These are phyloP conservation scores for Drosophila navojoa DNA, from an alignment of 1,140 invertebrate genomes.

Conservation along the genomic window DNA sequence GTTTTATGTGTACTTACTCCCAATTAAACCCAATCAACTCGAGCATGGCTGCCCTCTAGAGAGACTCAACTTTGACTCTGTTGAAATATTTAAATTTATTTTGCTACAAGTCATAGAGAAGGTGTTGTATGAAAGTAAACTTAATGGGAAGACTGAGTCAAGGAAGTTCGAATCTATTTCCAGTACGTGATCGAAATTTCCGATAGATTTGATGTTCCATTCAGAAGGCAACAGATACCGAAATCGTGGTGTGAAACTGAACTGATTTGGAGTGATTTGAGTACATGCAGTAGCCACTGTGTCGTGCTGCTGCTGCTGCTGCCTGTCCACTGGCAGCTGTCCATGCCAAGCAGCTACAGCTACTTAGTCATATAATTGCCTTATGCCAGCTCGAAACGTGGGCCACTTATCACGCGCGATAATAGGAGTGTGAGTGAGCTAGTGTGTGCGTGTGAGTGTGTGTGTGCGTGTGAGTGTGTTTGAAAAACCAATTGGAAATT, in stretches of 20 bases:
- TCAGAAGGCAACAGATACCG: neutral
- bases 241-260: slow-evolving; percentile 15
- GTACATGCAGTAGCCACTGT: slow-evolving; percentile 26
- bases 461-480: slow-evolving; percentile 31
- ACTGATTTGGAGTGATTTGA: slow-evolving; percentile 8
- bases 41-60: slow-evolving; percentile 15
- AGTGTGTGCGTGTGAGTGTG: slow-evolving; percentile 14
- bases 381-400: slow-evolving; percentile 16
- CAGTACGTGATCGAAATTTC: neutral
- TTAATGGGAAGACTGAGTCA: neutral
- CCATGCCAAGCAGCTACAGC: slow-evolving; percentile 62
- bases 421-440: slow-evolving; percentile 36
- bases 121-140: neutral
- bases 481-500: slow-evolving; percentile 75
- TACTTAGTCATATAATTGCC: slow-evolving; percentile 35
- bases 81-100: neutral
- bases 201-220: neutral
- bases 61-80: slow-evolving; percentile 10
- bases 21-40: slow-evolving; percentile 65
- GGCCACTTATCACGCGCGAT: slow-evolving; percentile 72
- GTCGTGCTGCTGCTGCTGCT: slow-evolving; percentile 32
- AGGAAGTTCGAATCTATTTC: neutral
- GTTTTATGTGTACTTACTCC: slow-evolving; percentile 37
- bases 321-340: slow-evolving; percentile 56
- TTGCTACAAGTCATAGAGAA: no score